Conservation (phyloP, 2,888 invertebrate species). For the Drymonia ruficornis region DNA sequence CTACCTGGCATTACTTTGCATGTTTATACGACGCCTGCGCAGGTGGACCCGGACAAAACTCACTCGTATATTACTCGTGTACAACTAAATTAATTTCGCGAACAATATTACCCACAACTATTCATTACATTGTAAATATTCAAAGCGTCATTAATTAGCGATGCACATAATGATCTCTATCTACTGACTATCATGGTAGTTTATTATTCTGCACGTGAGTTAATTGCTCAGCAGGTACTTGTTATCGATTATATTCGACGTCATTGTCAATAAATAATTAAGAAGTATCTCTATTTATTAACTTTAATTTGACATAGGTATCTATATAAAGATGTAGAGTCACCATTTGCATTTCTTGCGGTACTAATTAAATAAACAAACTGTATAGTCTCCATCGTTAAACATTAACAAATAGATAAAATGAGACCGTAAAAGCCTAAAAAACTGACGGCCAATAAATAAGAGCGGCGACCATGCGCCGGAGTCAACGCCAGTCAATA, state of each 20-base stretch:
- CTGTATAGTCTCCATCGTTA: slow-evolving; percentile 59
- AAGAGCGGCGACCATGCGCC: slow-evolving; percentile 68
- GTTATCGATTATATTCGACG: slow-evolving; percentile 16
- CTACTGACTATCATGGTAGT: slow-evolving; percentile 22
- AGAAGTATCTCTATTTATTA: slow-evolving; percentile 33
- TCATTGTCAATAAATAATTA: slow-evolving; percentile 56
- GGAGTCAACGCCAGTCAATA: slow-evolving; percentile 82
- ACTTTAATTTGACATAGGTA: slow-evolving; percentile 35
- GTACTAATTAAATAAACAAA: slow-evolving; percentile 69
- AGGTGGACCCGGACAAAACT: slow-evolving; percentile 37
- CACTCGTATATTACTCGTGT: slow-evolving; percentile 32
- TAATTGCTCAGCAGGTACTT: slow-evolving; percentile 15
- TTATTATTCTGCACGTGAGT: slow-evolving; percentile 14
- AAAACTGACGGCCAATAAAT: slow-evolving; percentile 73
- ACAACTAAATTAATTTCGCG: slow-evolving; percentile 34
- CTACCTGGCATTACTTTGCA: slow-evolving; percentile 57
- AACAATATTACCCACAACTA: slow-evolving; percentile 24
- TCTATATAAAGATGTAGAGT: slow-evolving; percentile 50
- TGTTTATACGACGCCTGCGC: slow-evolving; percentile 54
- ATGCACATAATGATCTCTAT: slow-evolving; percentile 30
- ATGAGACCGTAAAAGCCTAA: slow-evolving; percentile 71
- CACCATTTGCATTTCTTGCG: slow-evolving; percentile 58
- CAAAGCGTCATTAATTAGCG: slow-evolving; percentile 27
- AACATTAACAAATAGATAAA: slow-evolving; percentile 69
- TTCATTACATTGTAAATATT: slow-evolving; percentile 13